A percentile compares a stretch with the other conserved stretches of the same genome.
phyloP scores from a whole-genome alignment of 1,140 invertebrate genomes.

The Leptinotarsa defecta region DNA sequence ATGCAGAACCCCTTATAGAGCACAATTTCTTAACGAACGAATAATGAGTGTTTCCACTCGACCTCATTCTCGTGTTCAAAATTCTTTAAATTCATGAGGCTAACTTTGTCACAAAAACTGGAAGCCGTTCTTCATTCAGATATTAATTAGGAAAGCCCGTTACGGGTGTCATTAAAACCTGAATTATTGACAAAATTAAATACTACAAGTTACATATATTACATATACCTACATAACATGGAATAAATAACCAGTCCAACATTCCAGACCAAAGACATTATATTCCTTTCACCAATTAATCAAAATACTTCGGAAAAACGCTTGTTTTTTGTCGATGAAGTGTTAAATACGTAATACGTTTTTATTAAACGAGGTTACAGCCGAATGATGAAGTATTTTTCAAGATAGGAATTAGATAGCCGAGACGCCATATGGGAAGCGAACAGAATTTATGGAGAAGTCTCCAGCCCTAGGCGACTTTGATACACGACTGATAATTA shows the following conservation, averaged over 20 bases:
- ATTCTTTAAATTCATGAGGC: too few species aligned
- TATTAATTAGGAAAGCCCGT: too few species aligned
- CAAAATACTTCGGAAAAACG: neutral
- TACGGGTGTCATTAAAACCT: too few species aligned
- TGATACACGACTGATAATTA: neutral
- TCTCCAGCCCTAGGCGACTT: neutral
- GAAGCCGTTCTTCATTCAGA: too few species aligned
- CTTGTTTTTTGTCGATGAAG: neutral
- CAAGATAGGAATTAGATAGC: neutral
- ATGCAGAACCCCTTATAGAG: too few species aligned
- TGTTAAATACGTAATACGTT: neutral
- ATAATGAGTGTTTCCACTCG: too few species aligned
- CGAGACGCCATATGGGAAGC: neutral
- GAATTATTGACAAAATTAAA: too few species aligned
- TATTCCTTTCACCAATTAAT: neutral
- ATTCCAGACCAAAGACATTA: neutral
- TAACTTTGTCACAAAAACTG: too few species aligned
- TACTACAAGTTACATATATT: too few species aligned
- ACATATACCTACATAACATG: too few species aligned
- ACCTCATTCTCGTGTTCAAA: too few species aligned
- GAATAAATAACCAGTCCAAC: neutral
- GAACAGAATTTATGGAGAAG: neutral
- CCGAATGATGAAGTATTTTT: neutral
- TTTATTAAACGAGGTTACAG: neutral
- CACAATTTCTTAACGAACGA: too few species aligned